A percentile compares a stretch with the other conserved stretches of the same genome.
Evolutionary conservation across 2,797 vertebrate genomes (phyloP).

Genomic region (Myripristis murdjan): DNA sequence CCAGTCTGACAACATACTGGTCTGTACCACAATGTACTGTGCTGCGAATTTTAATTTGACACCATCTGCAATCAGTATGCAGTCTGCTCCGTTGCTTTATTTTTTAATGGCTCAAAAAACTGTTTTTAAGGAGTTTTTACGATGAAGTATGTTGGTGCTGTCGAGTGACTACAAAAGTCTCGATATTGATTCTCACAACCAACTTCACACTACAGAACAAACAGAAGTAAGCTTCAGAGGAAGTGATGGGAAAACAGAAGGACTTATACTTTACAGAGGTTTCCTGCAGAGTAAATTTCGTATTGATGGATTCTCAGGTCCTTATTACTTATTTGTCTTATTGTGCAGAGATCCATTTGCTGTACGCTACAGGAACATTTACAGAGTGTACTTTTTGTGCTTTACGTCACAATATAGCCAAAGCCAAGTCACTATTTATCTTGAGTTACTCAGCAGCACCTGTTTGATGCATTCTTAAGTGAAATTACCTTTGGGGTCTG

Average conservation of each 20-base stretch:
- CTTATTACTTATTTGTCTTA: background rate
- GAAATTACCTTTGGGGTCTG: too few species aligned
- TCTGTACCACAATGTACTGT: conserved; percentile 19
- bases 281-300: too few species aligned
- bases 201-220: conserved; percentile 15
- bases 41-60: conserved; percentile 58
- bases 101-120: conserved; percentile 1
- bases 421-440: background rate
- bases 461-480: too few species aligned
- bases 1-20: conserved; percentile 36
- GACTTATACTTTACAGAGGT: too few species aligned
- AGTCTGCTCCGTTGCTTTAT: conserved; percentile 32
- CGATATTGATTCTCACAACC: conserved; percentile 22
- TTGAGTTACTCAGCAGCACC: background rate
- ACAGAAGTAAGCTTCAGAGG: background rate
- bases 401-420: background rate
- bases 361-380: background rate
- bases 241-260: conserved; percentile 5
- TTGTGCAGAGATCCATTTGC: background rate
- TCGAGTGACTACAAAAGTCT: conserved; percentile 14
- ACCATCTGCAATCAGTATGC: conserved; percentile 53
- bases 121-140: conserved; percentile 10
- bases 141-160: conserved; percentile 11
- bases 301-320: background rate
- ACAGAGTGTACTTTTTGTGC: background rate